These are phyloP conservation scores for Vespertilio murinus DNA, from an alignment of 2,797 vertebrate species.

Conservation along the genomic window DNA sequence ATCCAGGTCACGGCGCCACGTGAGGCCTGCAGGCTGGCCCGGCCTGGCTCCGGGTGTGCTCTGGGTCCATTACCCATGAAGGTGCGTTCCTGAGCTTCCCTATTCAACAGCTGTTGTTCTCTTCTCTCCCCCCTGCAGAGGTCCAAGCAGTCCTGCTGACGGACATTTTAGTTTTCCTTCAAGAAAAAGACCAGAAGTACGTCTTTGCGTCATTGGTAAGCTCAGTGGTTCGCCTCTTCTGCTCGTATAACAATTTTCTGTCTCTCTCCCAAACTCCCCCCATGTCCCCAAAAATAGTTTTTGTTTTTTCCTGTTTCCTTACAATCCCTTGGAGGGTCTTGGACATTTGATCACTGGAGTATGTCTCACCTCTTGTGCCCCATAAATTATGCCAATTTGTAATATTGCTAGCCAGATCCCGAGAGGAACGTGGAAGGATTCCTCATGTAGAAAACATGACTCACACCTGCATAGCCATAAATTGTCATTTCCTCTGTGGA, in stretches of 20 bases:
- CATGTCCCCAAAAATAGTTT: not conserved
- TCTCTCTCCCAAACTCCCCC: not conserved
- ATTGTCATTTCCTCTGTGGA: not conserved
- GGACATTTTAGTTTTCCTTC: conserved; percentile 94
- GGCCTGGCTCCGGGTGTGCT: not conserved
- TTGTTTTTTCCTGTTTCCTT: not conserved
- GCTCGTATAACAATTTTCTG: not conserved
- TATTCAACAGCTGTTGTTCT: not conserved
- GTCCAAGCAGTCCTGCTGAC: conserved; percentile 95
- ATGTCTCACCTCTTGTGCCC: conserved; percentile 12
- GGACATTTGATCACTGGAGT: conserved; percentile 10
- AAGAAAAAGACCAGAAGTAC: conserved; percentile 99
- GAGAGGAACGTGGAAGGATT: not conserved
- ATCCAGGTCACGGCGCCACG: not conserved
- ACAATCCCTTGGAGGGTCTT: not conserved
- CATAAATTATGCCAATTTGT: not conserved
- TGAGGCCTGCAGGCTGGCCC: too few relatives aligned
- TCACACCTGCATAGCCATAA: not conserved
- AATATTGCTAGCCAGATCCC: not conserved
- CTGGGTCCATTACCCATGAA: too few relatives aligned
- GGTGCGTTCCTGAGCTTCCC: too few relatives aligned
- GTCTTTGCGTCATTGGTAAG: conserved; percentile 96
- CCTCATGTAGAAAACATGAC: not conserved
- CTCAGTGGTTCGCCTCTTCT: not conserved
- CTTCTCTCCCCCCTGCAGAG: conserved; percentile 83